Base-by-base conservation (phyloP, 2,888 invertebrate genomes). In the Yponomeuta sedellus region DNA sequence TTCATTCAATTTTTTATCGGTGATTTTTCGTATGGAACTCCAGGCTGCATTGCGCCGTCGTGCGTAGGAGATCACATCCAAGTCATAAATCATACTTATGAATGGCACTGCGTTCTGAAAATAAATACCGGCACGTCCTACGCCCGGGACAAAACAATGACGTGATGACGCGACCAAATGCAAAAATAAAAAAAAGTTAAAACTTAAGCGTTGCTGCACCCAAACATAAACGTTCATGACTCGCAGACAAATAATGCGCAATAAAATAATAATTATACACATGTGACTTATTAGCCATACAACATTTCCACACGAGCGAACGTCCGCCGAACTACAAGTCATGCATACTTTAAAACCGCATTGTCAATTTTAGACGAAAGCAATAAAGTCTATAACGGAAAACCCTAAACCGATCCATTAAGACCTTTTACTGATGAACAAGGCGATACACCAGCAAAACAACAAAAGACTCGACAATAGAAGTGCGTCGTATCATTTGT, bases 241-340 rank as follows among this genome's bases (percentile, higher is more conserved):
- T 86, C 80, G 87, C 85, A 82, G 84, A 81, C 74, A 81, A 52
- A 52, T 52, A 52, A 52, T 78, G 75, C 73, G 80, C 87, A 86
- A 88, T 88, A 88, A 89, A 88, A 88, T 88, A 88, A 89, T 89
- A 88, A 90, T 90, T 89, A 88, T 87, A 88, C 87, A 85, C 88
- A 85, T 87, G 86, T 86, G 87, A 89, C 86, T 86, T 89, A 89
- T 89, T 88, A 88, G 83, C 83, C 79, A 73, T 82, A 82, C 83
- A 81, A 77, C 81, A 81, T 81, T 78, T 78, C 61, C n/a, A 78
- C 75, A 80, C 77, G 78, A 79, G 44, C 79, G 79, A 19, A 34
- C 34, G 61, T n/a, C 22, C 82, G 79, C 79, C 79, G 80, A 80
- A 82, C 79, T 75, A 76, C 68, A 70, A 52, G 44, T 64, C 65